Evolutionary conservation across 2,113 vertebrate species (phyloP).

Genomic region (Jaculus jaculus): DNA sequence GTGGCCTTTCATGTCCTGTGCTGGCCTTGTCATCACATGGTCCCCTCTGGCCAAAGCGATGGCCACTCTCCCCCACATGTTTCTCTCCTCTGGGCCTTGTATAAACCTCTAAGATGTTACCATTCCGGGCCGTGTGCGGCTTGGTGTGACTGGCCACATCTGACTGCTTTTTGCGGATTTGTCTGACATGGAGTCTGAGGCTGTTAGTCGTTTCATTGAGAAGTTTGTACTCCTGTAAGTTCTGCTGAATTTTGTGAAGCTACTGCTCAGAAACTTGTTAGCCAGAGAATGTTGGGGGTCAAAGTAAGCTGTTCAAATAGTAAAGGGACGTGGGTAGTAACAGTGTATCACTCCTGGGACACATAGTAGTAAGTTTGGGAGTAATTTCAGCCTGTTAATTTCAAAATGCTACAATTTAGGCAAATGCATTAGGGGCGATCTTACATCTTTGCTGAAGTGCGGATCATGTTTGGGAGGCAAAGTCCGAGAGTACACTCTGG

Average conservation of each 20-base stretch:
- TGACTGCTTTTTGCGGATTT: not conserved
- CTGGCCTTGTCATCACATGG: no score
- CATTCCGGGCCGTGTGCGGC: not conserved
- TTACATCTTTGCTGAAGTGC: not conserved
- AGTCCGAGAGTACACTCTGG: not conserved
- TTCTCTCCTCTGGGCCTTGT: not conserved
- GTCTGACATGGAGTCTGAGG: not conserved
- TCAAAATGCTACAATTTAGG: not conserved
- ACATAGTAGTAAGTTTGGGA: not conserved
- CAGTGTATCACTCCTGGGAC: not conserved
- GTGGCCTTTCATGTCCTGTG: no score
- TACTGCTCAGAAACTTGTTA: not conserved
- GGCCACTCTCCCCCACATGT: rapidly evolving
- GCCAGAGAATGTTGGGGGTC: not conserved
- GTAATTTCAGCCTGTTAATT: not conserved
- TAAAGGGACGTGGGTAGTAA: not conserved
- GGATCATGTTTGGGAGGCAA: not conserved
- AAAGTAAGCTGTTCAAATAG: not conserved
- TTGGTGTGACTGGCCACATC: rapidly evolving
- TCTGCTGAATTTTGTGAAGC: not conserved
- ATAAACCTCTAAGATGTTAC: not conserved
- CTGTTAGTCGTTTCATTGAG: not conserved
- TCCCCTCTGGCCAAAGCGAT: not conserved
- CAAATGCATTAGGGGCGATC: rapidly evolving
- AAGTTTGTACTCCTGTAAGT: not conserved